These are phyloP conservation scores for Drosophila demipolita DNA, from an alignment of 2,888 invertebrate genomes.

Conservation along the genomic window DNA sequence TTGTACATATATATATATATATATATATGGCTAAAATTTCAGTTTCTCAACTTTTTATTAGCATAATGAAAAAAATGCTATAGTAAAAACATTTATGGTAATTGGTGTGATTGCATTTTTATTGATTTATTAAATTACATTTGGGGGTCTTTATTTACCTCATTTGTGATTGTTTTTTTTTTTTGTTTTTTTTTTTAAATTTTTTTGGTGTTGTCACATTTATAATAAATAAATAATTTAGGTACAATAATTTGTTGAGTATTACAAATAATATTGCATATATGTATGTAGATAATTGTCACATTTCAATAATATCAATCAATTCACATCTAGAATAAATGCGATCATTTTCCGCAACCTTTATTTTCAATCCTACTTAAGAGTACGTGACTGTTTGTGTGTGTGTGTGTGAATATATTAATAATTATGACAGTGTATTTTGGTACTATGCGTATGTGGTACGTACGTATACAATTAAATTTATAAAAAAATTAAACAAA, in stretches of 20 bases:
- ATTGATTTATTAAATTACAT: slow-evolving; percentile 49
- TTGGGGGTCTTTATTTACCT: slow-evolving; percentile 17
- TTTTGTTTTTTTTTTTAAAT: background rate
- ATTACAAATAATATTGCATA: slow-evolving; percentile 66
- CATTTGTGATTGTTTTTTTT: background rate
- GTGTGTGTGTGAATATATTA: background rate
- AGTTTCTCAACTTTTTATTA: background rate
- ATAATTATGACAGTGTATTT: slow-evolving; percentile 17
- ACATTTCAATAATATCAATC: slow-evolving; percentile 19
- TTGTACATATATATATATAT: background rate
- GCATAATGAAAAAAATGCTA: background rate
- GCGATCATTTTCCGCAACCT: slow-evolving; percentile 18
- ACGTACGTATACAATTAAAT: slow-evolving; percentile 36
- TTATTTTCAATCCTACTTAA: slow-evolving; percentile 52
- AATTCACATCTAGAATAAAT: slow-evolving; percentile 33
- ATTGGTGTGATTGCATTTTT: slow-evolving; percentile 21
- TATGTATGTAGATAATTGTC: slow-evolving; percentile 22
- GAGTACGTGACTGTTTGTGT: slow-evolving; percentile 21
- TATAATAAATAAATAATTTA: slow-evolving; percentile 49
- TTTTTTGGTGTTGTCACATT: slow-evolving; percentile 38
- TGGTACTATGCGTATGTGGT: slow-evolving; percentile 13
- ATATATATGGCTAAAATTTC: background rate
- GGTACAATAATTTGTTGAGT: slow-evolving; percentile 46
- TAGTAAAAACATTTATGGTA: background rate
- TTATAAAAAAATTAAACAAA: slow-evolving; percentile 30